Evolutionary conservation across 2,797 vertebrate species (phyloP).

Genomic region (Phylloscopus collybita): DNA sequence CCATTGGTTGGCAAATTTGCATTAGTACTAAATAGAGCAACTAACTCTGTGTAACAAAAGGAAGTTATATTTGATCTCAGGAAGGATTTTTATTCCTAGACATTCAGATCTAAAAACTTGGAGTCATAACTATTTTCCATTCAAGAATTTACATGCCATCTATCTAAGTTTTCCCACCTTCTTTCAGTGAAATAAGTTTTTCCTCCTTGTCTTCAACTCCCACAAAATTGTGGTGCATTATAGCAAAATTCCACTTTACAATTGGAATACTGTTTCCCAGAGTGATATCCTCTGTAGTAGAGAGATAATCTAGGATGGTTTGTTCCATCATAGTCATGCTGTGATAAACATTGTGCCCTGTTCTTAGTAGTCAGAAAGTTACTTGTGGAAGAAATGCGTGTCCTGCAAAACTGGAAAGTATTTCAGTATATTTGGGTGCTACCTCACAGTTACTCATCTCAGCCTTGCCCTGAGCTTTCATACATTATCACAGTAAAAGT

Average conservation of each 20-base stretch:
- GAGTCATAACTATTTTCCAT: not conserved
- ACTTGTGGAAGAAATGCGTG: not conserved
- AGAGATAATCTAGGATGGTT: not conserved
- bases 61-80: not conserved
- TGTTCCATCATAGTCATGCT: not conserved
- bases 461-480: not conserved
- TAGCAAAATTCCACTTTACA: not conserved
- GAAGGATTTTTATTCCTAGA: not conserved
- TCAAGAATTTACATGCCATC: not conserved
- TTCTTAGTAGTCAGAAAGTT: not conserved
- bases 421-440: not conserved
- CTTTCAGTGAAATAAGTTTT: not conserved
- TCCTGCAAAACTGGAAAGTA: not conserved
- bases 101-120: not conserved
- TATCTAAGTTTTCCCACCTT: not conserved
- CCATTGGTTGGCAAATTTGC: not conserved
- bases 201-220: not conserved
- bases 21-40: not conserved
- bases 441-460: not conserved
- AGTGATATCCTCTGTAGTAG: not conserved
- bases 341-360: not conserved
- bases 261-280: not conserved
- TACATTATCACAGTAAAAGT: not conserved
- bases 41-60: not conserved
- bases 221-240: not conserved